A percentile compares a stretch with the other conserved stretches of the same genome.
phyloP scores from a whole-genome alignment of 2,113 vertebrate genomes.

The Sceloporus undulatus region DNA sequence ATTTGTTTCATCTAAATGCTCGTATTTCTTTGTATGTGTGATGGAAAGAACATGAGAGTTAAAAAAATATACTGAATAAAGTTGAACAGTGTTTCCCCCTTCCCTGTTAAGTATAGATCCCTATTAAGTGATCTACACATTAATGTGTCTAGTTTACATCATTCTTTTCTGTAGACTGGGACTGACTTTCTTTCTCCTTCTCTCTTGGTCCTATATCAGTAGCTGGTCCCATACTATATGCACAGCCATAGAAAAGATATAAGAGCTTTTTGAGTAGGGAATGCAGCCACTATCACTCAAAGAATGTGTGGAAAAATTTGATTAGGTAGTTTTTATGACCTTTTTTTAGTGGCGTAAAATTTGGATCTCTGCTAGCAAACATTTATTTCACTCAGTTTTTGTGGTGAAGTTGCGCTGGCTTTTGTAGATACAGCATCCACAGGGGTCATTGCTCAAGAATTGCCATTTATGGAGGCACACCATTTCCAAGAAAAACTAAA shows the following conservation, averaged over 20 bases:
- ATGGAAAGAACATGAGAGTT: too few relatives aligned
- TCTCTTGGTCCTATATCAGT: neutral
- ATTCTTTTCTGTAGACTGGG: neutral
- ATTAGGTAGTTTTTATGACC: slow-evolving; percentile 14
- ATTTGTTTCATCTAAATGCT: too few relatives aligned
- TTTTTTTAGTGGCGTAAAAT: neutral
- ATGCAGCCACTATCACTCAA: slow-evolving; percentile 8
- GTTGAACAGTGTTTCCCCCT: too few relatives aligned
- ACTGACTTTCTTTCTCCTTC: neutral
- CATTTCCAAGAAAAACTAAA: slow-evolving; percentile 39
- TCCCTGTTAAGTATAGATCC: too few relatives aligned
- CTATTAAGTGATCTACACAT: too few relatives aligned
- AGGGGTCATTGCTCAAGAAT: slow-evolving; percentile 20
- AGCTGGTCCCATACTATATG: neutral
- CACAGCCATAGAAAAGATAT: neutral
- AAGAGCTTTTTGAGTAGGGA: neutral
- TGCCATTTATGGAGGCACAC: slow-evolving; percentile 11
- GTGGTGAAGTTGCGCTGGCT: slow-evolving; percentile 39
- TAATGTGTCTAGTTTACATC: neutral
- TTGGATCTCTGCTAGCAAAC: neutral
- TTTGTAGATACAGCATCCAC: slow-evolving; percentile 26
- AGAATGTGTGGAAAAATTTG: neutral
- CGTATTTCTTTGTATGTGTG: too few relatives aligned
- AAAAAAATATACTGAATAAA: too few relatives aligned
- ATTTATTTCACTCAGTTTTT: slow-evolving; percentile 9